These are phyloP conservation scores for Druon quercuslanigerum DNA, from an alignment of 1,140 invertebrate species.

Conservation along the genomic window DNA sequence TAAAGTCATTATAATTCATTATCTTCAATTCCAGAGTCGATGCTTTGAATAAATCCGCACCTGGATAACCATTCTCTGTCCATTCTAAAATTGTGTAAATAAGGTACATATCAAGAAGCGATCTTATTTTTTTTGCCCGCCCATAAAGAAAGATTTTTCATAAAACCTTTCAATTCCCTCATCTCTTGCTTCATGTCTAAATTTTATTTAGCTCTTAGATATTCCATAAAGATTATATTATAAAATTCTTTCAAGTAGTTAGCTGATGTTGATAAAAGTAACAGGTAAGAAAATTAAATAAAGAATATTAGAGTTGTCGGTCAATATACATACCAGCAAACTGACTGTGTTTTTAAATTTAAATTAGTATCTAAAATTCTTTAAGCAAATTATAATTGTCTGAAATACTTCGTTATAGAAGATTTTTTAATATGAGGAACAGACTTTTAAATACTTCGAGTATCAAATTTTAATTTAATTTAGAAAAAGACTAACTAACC, in stretches of 20 bases:
- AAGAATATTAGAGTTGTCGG: no score
- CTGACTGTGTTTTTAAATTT: no score
- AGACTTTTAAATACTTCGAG: neutral
- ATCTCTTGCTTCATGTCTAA: neutral
- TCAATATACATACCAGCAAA: no score
- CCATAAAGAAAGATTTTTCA: neutral
- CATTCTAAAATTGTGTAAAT: neutral
- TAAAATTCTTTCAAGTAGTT: no score
- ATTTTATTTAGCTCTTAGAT: neutral
- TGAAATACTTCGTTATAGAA: no score
- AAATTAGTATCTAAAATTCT: no score
- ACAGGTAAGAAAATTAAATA: no score
- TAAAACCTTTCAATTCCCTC: neutral
- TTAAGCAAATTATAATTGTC: no score
- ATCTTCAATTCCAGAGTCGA: neutral
- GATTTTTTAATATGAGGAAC: no score
- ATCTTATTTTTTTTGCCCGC: constrained; percentile 9
- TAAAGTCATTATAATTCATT: neutral
- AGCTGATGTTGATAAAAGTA: no score
- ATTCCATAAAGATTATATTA: neutral
- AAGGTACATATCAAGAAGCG: neutral
- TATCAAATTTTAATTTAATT: neutral
- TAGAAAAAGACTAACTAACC: neutral
- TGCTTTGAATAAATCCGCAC: neutral
- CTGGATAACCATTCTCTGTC: neutral